A percentile compares a stretch with the other conserved stretches of the same genome.
These are phyloP conservation scores for Panthera uncia DNA, from an alignment of 2,113 vertebrate species.

Conservation along the genomic window DNA sequence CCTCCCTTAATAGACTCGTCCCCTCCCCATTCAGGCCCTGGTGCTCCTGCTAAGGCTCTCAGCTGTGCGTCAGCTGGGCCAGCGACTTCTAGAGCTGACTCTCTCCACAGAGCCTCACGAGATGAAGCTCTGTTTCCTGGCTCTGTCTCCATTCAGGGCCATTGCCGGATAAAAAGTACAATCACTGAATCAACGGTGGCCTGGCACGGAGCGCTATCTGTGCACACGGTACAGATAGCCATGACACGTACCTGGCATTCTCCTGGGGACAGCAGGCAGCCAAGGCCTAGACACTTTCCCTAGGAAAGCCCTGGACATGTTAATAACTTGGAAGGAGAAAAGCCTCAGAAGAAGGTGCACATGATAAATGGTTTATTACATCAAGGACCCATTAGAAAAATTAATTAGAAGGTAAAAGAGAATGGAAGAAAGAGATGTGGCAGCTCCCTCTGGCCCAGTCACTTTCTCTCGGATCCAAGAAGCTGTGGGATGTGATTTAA, in stretches of 20 bases:
- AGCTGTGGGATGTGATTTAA: neutral
- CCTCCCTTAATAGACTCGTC: neutral
- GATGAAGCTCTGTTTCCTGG: neutral
- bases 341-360: neutral
- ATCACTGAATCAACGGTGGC: neutral
- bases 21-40: neutral
- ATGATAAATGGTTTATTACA: neutral
- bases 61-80: neutral
- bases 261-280: neutral
- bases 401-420: slow-evolving; percentile 34
- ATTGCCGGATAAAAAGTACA: neutral
- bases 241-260: accelerated
- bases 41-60: neutral
- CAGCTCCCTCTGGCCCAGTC: neutral
- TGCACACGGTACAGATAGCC: neutral
- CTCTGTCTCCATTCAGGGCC: neutral
- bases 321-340: neutral
- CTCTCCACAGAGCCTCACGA: neutral
- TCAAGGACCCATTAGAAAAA: slow-evolving; percentile 23
- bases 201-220: neutral
- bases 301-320: neutral
- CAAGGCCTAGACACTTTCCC: neutral
- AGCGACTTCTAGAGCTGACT: neutral
- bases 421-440: neutral
- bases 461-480: neutral